Evolutionary conservation across 2,113 vertebrate genomes (phyloP).

Genomic region (Neodontobutis hainanensis): DNA sequence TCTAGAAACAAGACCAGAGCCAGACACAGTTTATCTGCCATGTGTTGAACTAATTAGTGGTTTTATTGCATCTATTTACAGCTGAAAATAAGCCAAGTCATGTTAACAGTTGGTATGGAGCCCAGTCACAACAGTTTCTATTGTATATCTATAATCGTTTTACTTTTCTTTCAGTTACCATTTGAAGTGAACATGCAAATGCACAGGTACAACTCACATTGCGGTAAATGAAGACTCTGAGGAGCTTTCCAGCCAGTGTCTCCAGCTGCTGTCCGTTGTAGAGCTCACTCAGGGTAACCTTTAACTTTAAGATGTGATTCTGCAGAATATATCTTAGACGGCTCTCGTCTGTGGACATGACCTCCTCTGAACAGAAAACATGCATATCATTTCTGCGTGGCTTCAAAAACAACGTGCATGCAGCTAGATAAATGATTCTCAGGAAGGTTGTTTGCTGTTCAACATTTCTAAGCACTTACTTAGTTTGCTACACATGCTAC

Average conservation of each 20-base stretch:
- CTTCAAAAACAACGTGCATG: background rate
- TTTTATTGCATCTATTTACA: slow-evolving; percentile 43
- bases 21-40: slow-evolving; percentile 25
- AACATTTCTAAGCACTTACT: no score
- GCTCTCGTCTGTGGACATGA: slow-evolving; percentile 83
- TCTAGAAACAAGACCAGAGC: slow-evolving; percentile 3
- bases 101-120: slow-evolving; percentile 22
- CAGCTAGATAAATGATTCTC: no score
- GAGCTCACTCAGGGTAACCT: slow-evolving; percentile 88
- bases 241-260: slow-evolving; percentile 88
- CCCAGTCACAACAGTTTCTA: slow-evolving; percentile 9
- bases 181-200: slow-evolving; percentile 7
- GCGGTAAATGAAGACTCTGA: slow-evolving; percentile 95
- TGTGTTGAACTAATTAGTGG: slow-evolving; percentile 28
- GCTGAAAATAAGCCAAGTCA: slow-evolving; percentile 10
- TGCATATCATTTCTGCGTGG: background rate
- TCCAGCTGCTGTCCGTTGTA: slow-evolving; percentile 93
- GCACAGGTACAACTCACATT: slow-evolving; percentile 83
- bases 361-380: slow-evolving; percentile 78
- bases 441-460: no score
- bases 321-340: slow-evolving; percentile 85
- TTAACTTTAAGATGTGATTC: slow-evolving; percentile 94
- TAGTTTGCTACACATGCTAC: no score
- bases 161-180: background rate
- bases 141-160: slow-evolving; percentile 2